Percentiles rank a stretch among this genome's conserved stretches.
These are phyloP conservation scores for Lates japonicus DNA, from an alignment of 2,797 vertebrate species.

Conservation along the genomic window DNA sequence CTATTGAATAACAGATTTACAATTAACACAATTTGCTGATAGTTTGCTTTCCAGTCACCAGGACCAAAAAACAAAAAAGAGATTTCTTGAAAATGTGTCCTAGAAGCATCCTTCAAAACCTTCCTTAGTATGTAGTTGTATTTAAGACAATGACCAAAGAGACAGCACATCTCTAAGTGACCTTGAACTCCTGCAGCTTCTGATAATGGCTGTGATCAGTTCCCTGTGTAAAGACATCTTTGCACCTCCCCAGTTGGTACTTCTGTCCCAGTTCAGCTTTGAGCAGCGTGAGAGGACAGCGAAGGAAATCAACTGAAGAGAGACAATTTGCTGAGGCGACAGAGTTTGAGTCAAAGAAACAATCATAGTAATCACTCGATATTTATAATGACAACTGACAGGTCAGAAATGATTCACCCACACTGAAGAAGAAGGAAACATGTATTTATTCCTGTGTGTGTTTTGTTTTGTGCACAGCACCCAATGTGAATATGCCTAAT, in stretches of 20 bases:
- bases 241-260: constrained; percentile 45
- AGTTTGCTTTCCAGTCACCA: not conserved
- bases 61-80: not conserved
- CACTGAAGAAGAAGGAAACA: constrained; percentile 11
- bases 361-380: constrained; percentile 22
- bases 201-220: constrained; percentile 67
- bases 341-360: constrained; percentile 32
- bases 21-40: not conserved
- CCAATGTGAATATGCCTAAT: not conserved
- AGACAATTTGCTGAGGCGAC: constrained; percentile 49
- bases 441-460: not conserved
- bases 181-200: constrained; percentile 55
- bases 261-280: constrained; percentile 56
- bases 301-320: constrained; percentile 39
- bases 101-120: constrained; percentile 2
- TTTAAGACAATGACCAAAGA: constrained; percentile 29
- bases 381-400: constrained; percentile 24
- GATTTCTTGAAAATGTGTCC: not conserved
- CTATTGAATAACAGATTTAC: not conserved
- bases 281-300: constrained; percentile 39
- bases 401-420: constrained; percentile 17
- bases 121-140: constrained; percentile 12
- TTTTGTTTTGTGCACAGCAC: constrained; percentile 8
- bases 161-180: constrained; percentile 51
- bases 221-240: constrained; percentile 59